Percentiles rank a stretch among this genome's conserved stretches.
phyloP scores from a whole-genome alignment of 1,140 invertebrate genomes.

The Pomacea maculata region DNA sequence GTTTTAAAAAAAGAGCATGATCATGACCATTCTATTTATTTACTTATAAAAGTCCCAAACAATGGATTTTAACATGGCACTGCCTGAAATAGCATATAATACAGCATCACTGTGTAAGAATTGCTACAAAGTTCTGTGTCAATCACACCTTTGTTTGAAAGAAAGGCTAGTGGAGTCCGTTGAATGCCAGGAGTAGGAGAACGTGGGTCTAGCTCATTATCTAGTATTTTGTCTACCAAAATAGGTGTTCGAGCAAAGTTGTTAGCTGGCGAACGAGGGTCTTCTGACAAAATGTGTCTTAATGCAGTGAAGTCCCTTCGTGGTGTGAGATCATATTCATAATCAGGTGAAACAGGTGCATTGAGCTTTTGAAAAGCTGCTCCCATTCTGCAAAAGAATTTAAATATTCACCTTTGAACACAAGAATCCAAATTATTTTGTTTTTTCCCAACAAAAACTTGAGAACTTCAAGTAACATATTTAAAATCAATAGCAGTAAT shows the following conservation, averaged over 20 bases:
- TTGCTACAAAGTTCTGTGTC: neutral
- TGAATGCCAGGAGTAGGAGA: constrained; percentile 46
- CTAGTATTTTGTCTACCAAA: constrained; percentile 43
- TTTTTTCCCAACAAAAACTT: too few relatives aligned
- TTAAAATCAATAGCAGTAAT: too few relatives aligned
- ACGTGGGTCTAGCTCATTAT: constrained; percentile 37
- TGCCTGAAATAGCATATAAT: neutral
- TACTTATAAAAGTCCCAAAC: too few relatives aligned
- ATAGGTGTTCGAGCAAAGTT: constrained; percentile 43
- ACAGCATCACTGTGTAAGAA: neutral
- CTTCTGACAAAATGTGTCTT: constrained; percentile 30
- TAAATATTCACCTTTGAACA: too few relatives aligned
- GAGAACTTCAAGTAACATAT: too few relatives aligned
- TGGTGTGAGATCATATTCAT: constrained; percentile 21
- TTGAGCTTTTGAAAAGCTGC: too few relatives aligned
- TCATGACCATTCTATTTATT: too few relatives aligned
- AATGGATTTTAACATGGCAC: too few relatives aligned
- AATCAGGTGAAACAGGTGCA: too few relatives aligned
- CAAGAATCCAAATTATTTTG: too few relatives aligned
- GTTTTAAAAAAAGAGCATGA: too few relatives aligned
- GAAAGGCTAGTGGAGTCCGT: constrained; percentile 39
- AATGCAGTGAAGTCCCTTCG: constrained; percentile 12
- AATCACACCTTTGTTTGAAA: neutral
- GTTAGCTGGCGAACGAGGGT: constrained; percentile 44
- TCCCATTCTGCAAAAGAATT: too few relatives aligned